Evolutionary conservation across 2,888 invertebrate genomes (phyloP), one percentile per base, ranked within the genome.

Genomic region (Caradrina kadenii): DNA sequence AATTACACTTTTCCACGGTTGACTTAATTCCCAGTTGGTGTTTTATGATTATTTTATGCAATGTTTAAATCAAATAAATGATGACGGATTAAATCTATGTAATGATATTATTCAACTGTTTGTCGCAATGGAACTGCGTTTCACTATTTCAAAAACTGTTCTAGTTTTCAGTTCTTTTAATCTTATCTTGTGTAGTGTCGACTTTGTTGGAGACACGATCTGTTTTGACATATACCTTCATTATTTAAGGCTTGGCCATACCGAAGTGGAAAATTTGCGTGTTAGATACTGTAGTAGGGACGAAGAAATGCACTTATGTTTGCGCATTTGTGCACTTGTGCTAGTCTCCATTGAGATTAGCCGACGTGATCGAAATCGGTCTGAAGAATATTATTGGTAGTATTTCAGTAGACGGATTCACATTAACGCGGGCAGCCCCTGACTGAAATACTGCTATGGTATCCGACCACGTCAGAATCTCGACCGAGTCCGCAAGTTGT

Each of bases 1-100:
- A 82, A 86, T 87, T 76, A 80, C 73, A 63, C 73, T 75, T 78
- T 75, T 79, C 81, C 63, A 79, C 74, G 82, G 77, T 73, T 80
- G 61, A 79, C 59, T 74, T 69, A 55, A 71, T 69, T 72, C 61
- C 39, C 60, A 63, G 54, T 73, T 64, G 61, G 68, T 59, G 68
- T 73, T 63, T 59, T 63, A 56, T 71, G 48, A 56, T 74, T n/a
- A n/a, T n/a, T n/a, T 73, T 71, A 59, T 70, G 60, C 67, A 79
- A 83, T 64, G 52, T 35, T 65, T 26, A 56, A 66, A 54, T 71
- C 63, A 58, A 69, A 69, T 71, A 63, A 81, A 71, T 74, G 48
- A 69, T 73, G 67, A 71, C 56, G 61, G 55, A 62, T 73, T 63
- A 69, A 61, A 69, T 84, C 69, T 66, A 59, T 70, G 70, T 64